phyloP scores from a whole-genome alignment of 2,113 vertebrate genomes.

The Amblyornis subalaris region DNA sequence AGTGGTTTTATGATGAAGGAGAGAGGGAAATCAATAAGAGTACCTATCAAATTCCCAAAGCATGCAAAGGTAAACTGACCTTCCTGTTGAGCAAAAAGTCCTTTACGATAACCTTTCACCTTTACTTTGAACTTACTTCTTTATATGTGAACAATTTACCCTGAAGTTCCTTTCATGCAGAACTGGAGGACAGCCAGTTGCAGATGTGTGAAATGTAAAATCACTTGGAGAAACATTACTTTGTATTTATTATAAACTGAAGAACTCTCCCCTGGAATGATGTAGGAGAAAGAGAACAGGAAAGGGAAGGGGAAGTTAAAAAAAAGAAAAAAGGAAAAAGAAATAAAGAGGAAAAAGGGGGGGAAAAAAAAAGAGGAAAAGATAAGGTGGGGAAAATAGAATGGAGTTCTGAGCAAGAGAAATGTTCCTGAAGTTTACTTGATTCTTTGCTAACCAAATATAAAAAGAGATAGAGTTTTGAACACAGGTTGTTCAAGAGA shows the following conservation, averaged over 20 bases:
- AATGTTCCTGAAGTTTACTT: not conserved
- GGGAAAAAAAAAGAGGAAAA: fast-evolving
- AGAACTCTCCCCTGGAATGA: not conserved
- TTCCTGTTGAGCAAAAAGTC: not conserved
- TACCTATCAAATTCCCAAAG: not conserved
- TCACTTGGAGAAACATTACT: not conserved
- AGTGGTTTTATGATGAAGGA: not conserved
- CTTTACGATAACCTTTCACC: not conserved
- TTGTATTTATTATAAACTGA: not conserved
- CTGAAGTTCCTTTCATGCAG: not conserved
- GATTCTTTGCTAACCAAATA: not conserved
- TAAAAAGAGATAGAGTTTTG: not conserved
- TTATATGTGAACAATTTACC: not conserved
- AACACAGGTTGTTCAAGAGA: not conserved
- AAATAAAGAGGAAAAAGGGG: fast-evolving
- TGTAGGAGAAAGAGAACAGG: not conserved
- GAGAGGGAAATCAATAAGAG: not conserved
- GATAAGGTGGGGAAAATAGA: not conserved
- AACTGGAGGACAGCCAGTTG: not conserved
- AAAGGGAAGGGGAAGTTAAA: fast-evolving
- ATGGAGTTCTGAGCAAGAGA: not conserved
- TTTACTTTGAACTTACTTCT: not conserved
- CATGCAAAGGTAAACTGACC: not conserved
- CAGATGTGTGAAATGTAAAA: not conserved
- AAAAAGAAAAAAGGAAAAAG: fast-evolving